These are phyloP conservation scores for Astropecten irregularis DNA, from an alignment of 53 echinoderm and acorn worm genomes.

Conservation along the genomic window DNA sequence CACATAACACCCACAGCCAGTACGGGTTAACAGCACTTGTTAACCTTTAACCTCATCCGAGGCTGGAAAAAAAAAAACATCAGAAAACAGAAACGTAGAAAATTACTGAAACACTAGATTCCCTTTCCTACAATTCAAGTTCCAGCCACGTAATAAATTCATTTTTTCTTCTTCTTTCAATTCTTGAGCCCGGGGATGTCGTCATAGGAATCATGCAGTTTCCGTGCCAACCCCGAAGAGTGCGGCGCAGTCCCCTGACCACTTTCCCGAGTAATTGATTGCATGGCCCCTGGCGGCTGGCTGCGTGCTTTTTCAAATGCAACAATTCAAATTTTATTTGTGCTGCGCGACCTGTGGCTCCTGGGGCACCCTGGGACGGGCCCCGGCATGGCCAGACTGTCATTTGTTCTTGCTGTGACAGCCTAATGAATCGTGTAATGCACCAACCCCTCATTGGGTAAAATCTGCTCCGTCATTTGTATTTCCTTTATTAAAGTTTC, in stretches of 20 bases:
- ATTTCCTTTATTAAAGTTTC: too few species aligned
- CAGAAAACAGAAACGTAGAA: too few species aligned
- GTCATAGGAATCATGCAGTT: conserved; percentile 36
- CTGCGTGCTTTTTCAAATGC: not conserved
- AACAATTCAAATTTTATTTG: conserved; percentile 3
- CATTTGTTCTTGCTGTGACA: not conserved
- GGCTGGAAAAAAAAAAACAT: too few species aligned
- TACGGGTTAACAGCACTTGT: too few species aligned
- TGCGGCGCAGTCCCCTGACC: not conserved
- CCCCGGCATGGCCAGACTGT: not conserved
- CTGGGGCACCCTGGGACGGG: not conserved
- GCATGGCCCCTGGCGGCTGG: not conserved
- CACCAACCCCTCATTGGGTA: not conserved
- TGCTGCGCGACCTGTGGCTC: not conserved
- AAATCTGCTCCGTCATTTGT: not conserved
- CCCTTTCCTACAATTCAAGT: not conserved
- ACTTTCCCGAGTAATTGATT: conserved; percentile 30
- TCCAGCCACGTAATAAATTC: not conserved
- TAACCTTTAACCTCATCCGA: too few species aligned
- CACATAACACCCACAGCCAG: too few species aligned
- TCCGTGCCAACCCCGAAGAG: conserved; percentile 4
- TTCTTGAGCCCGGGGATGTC: not conserved
- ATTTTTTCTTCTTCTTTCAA: not conserved
- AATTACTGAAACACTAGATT: too few species aligned
- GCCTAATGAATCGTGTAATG: conserved; percentile 27